A percentile compares a stretch with the other conserved stretches of the same genome.
Evolutionary conservation across 2,113 vertebrate genomes (phyloP).

Genomic region (Numenius arquata): DNA sequence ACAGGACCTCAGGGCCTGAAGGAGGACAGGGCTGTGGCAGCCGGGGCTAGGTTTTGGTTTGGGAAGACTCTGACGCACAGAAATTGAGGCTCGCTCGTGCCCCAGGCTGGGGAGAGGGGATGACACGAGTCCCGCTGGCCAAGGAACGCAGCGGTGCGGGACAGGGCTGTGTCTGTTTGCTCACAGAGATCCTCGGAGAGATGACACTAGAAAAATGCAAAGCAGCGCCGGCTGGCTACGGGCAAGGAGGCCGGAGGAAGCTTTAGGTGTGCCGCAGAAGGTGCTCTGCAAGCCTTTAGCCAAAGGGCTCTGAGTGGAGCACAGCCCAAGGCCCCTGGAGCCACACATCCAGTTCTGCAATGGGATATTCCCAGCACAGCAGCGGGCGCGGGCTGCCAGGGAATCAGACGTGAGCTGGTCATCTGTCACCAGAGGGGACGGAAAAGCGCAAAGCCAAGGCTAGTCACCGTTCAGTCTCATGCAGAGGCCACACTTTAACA

Average conservation of each 20-base stretch:
- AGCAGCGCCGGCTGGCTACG: fast-evolving
- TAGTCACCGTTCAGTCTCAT: fast-evolving
- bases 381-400: not conserved
- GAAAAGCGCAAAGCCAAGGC: not conserved
- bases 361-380: not conserved
- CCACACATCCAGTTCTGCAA: not conserved
- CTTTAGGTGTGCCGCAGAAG: not conserved
- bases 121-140: not conserved
- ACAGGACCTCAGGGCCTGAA: not conserved
- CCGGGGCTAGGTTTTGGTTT: not conserved
- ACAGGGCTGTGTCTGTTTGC: not conserved
- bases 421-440: not conserved
- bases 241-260: not conserved
- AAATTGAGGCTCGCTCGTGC: not conserved
- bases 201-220: not conserved
- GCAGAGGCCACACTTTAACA: not conserved
- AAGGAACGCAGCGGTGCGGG: not conserved
- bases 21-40: not conserved
- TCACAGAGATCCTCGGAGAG: not conserved
- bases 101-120: not conserved
- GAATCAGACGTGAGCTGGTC: fast-evolving
- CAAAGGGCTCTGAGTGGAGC: not conserved
- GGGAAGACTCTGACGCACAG: not conserved
- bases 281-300: not conserved
- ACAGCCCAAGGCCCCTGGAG: not conserved